Evolutionary conservation across 1,140 invertebrate species (phyloP), one percentile per base, ranked within the genome.

Genomic region (Drosophila albomicans): DNA sequence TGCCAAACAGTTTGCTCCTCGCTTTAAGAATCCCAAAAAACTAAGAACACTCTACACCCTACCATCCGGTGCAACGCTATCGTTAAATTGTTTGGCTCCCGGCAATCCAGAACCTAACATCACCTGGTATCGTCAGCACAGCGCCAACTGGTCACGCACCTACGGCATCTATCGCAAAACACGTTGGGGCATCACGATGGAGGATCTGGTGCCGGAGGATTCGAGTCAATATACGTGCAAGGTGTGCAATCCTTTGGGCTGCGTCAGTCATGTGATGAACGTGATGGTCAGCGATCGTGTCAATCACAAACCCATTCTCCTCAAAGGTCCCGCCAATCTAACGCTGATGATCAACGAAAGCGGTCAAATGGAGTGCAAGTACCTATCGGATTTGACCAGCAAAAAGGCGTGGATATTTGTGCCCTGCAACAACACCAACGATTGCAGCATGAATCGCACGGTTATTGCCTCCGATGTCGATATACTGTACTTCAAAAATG

Each of bases 161-260:
- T 85, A 79, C 15, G 77, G 85, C 20, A 69, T 28, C 5, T 30
- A 94, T 5, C 67, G 67, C 35, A 94, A 93, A 69, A 91, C 91
- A 1, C 95, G 95, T 75, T 96, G 96, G 95, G 94, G 94, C 0
- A 93, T 97, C 10, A 94, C 93, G 5, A 91, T 97, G 70, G 96
- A 97, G 78, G 96, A 97, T 86, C 91, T 97, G 4, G 95, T 96
- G 0, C 95, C 95, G 2, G 93, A 95, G 8, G 98, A 98, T 80
- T 95, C 94, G 48, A 97, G 97, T 16, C 96, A 96, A 79, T 99
- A 98, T 89, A 98, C 96, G 0, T 99, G 98, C 84, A 93, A 95
- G 28, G 95, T 97, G 5, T 96, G 96, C 93, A 99, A 98, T 89
- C 85, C 93, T 5, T 86, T 96, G 13, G 97, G 96, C 5, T 97